Percentiles rank a stretch among this genome's conserved stretches.
Evolutionary conservation across 1,140 invertebrate species (phyloP).

Genomic region (Brachionus plicatilis): DNA sequence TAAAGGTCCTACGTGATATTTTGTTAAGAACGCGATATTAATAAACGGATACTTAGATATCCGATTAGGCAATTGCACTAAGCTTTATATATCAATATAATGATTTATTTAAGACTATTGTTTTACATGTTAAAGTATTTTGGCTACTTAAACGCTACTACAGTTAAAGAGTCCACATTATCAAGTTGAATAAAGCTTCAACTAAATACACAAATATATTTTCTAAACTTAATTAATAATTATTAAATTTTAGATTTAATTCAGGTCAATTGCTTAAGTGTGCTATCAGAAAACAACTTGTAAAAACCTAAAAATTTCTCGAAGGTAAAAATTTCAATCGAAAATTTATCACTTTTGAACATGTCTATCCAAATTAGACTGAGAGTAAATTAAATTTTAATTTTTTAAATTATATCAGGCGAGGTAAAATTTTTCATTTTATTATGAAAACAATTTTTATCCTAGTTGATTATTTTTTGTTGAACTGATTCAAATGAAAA

Average conservation of each 20-base stretch:
- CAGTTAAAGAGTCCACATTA: not conserved
- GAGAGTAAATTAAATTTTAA: not conserved
- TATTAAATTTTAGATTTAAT: not conserved
- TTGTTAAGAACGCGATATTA: not conserved
- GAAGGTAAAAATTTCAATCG: not conserved
- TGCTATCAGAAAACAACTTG: not conserved
- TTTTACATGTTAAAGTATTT: not conserved
- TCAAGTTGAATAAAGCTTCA: not conserved
- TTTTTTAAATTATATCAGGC: too few species aligned
- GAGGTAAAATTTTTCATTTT: too few species aligned
- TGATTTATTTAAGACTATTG: not conserved
- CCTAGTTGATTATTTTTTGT: too few species aligned
- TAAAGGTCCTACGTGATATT: not conserved
- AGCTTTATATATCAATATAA: not conserved
- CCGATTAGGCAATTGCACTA: not conserved
- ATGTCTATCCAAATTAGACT: not conserved
- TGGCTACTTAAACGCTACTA: not conserved
- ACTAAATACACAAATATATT: not conserved
- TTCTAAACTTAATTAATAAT: not conserved
- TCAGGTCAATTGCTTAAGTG: not conserved
- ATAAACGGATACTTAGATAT: not conserved
- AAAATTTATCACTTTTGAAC: not conserved
- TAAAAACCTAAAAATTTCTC: not conserved
- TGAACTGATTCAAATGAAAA: not conserved
- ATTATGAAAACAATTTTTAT: too few species aligned